Base-by-base conservation (phyloP, 2,888 invertebrate genomes). In the Prosapia bicincta region DNA sequence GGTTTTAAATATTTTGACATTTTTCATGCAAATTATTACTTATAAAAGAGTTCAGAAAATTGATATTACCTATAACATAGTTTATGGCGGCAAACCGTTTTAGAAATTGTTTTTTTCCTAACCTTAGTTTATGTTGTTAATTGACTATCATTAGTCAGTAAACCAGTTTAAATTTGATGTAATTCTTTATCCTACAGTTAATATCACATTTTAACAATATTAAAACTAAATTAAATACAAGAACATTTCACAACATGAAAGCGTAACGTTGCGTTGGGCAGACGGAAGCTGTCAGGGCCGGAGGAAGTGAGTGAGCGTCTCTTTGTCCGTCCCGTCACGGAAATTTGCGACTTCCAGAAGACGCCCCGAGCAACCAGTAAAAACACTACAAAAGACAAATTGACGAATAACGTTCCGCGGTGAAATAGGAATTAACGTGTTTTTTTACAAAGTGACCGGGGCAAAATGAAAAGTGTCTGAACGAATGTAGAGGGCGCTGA, bases 391-490 rank as follows among this genome's bases (percentile, higher is more conserved):
- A 54, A 54, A 54, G 54, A 54, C 54, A 54, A 54, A 54, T 54
- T 54, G 54, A 54, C 54, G 54, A 54, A 54, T 54, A 54, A 54
- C 54, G 38, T 38, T 38, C 10, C 6, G 13, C 13, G 13, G 13
- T 54, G 20, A 54, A 54, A 54, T 13, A 54, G 3, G 54, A 54
- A 54, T 54, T 54, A 54, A 20, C 3, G n/a, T n/a, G n/a, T 54
- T 54, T 38, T 73, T 76, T 66, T 71, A 71, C 73, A 76, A 76
- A 76, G 76, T 72, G 76, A 69, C 67, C 71, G 76, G n/a, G 77
- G 66, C 75, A 71, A 75, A 75, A 71, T 75, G 75, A 75, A 75
- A 75, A 75, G 75, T 75, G 75, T 66, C 75, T 54, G 75, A 75
- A 75, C 68, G 71, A 75, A 26, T 38, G 75, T 65, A 66, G 24